These are phyloP conservation scores for Drosophila biarmipes DNA, from an alignment of 1,140 invertebrate genomes.

Conservation along the genomic window DNA sequence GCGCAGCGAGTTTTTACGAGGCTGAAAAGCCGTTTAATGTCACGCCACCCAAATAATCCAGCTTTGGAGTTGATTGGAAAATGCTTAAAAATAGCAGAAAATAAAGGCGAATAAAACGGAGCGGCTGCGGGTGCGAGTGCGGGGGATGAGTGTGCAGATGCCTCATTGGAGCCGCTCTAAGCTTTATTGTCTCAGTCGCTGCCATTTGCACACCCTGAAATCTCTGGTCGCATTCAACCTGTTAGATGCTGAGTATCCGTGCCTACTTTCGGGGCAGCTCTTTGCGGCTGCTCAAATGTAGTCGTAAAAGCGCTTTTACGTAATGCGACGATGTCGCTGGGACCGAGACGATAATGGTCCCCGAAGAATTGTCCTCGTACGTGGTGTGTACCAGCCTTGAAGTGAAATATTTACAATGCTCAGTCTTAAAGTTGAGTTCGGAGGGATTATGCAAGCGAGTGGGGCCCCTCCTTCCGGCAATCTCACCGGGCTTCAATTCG, in stretches of 20 bases:
- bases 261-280: constrained; percentile 38
- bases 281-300: constrained; percentile 58
- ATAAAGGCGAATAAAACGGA: constrained; percentile 24
- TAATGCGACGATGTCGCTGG: constrained; percentile 68
- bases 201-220: constrained; percentile 63
- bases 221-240: constrained; percentile 73
- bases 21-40: constrained; percentile 71
- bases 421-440: constrained; percentile 24
- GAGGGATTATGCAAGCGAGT: constrained; percentile 34
- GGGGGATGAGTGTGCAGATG: constrained; percentile 19
- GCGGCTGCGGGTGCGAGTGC: no score
- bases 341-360: constrained; percentile 54
- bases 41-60: constrained; percentile 60
- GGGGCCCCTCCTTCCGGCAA: constrained; percentile 11
- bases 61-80: constrained; percentile 70
- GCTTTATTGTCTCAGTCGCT: constrained; percentile 70
- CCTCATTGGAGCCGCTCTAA: constrained; percentile 35
- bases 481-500: constrained; percentile 4
- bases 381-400: constrained; percentile 60
- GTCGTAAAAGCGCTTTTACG: constrained; percentile 80
- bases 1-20: constrained; percentile 45
- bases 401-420: constrained; percentile 62
- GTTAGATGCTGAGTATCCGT: constrained; percentile 49
- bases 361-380: constrained; percentile 67
- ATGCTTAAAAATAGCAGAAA: constrained; percentile 39